These are phyloP conservation scores for Hemicentrotus pulcherrimus DNA, from an alignment of 35 echinoderm and acorn worm genomes.

Conservation along the genomic window DNA sequence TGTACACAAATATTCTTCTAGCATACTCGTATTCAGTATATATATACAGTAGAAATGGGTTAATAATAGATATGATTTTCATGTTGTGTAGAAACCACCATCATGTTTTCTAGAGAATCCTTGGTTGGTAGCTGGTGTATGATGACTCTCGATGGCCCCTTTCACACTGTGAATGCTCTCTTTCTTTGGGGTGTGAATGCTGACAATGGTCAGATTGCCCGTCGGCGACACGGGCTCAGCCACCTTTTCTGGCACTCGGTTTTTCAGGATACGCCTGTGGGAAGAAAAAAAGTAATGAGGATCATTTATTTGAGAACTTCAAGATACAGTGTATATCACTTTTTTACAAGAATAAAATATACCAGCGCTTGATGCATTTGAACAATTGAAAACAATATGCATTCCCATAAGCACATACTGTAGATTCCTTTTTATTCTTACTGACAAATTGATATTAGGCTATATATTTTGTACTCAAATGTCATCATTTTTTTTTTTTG, in stretches of 20 bases:
- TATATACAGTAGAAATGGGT: not conserved
- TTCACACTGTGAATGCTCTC: conserved; percentile 89
- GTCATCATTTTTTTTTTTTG: no score
- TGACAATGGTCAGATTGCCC: conserved; percentile 29
- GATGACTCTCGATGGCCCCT: conserved; percentile 90
- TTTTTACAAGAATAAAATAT: not conserved
- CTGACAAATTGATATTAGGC: no score
- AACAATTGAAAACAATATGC: no score
- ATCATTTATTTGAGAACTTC: no score
- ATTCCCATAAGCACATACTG: no score
- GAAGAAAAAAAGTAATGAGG: not conserved
- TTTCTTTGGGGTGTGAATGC: conserved; percentile 83
- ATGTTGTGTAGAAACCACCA: conserved; percentile 96
- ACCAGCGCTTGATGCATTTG: not conserved
- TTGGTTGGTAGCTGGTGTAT: conserved; percentile 89
- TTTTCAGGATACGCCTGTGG: conserved; percentile 87
- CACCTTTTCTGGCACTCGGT: conserved; percentile 53
- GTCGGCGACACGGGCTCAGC: conserved; percentile 55
- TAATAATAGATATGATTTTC: not conserved
- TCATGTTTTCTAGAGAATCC: conserved; percentile 98
- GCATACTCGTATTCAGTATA: not conserved
- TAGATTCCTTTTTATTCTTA: no score
- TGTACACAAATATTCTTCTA: not conserved
- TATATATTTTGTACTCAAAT: no score
- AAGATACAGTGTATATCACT: no score